Evolutionary conservation across 2,888 invertebrate species (phyloP), one percentile per base, ranked within the genome.

Genomic region (Nomada fabriciana): DNA sequence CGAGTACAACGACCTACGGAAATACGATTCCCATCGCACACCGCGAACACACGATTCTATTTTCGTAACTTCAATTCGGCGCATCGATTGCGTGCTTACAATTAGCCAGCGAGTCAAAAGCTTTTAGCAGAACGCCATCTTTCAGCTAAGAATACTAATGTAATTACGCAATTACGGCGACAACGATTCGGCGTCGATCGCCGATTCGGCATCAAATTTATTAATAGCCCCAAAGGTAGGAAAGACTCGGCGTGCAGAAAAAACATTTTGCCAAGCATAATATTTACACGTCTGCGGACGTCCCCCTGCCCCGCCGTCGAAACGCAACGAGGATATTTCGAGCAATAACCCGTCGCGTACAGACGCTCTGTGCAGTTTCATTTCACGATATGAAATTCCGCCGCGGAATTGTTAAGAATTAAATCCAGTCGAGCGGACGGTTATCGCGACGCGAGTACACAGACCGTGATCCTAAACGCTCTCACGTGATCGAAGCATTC

Each of bases 1-100:
- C 60, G 60, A 20, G 70, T 61, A 61, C 70, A 61, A 61, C 60
- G 70, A 71, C 70, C 70, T 61, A 52, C 36, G 70, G 60, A 50
- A 70, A 60, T 59, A 59, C 47, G 53, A 57, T 43, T 25, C 59
- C 47, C 25, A 47, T 25, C 59, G 29, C 47, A 15, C 5, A 18
- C 57, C 36, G n/a, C 59, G 15, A 15, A 23, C 2, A 23, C 20
- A 25, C 20, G 47, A 50, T 71, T 61, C 70, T 71, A 71, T 71
- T 71, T 50, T 71, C 60, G 70, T 71, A 23, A 15, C 18, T 50
- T 47, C 29, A 52, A 60, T 52, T 61, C 60, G 52, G 60, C 47
- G 60, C 70, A 36, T 60, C 60, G 70, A 60, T 71, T 36, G 60
- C 70, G 60, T 23, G 70, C 70, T 36, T 18, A 60, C 70, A 52